phyloP scores from a whole-genome alignment of 2,113 vertebrate species.

The Engystomops pustulosus region DNA sequence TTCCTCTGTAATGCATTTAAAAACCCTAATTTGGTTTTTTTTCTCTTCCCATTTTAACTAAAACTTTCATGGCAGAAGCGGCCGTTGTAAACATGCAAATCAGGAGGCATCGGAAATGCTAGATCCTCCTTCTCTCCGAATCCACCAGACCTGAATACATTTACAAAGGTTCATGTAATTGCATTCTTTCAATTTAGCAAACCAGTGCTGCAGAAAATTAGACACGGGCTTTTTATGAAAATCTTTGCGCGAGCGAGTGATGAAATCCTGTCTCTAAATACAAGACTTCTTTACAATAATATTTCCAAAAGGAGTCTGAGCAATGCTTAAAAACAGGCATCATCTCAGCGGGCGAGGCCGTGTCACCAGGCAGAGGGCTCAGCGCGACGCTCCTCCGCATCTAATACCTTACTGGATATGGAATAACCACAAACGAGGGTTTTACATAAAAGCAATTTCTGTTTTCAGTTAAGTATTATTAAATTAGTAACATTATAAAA shows the following conservation, averaged over 20 bases:
- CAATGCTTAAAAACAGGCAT: slow-evolving; percentile 25
- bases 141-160: slow-evolving; percentile 31
- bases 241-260: slow-evolving; percentile 23
- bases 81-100: slow-evolving; percentile 39
- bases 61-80: slow-evolving; percentile 3
- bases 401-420: not conserved
- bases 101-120: not conserved
- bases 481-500: not conserved
- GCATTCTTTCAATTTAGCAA: slow-evolving; percentile 58
- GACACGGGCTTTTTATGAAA: slow-evolving; percentile 57
- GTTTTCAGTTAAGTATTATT: not conserved
- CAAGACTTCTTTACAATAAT: slow-evolving; percentile 53
- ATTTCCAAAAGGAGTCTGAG: slow-evolving; percentile 31
- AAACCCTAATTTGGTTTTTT: slow-evolving; percentile 54
- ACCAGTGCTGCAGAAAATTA: slow-evolving; percentile 58
- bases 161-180: slow-evolving; percentile 54
- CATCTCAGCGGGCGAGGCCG: not conserved
- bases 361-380: not conserved
- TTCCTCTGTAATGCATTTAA: slow-evolving; percentile 50
- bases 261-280: slow-evolving; percentile 47
- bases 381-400: not conserved
- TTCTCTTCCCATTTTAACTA: slow-evolving; percentile 21
- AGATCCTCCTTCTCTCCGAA: slow-evolving; percentile 41
- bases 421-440: not conserved
- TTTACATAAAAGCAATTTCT: not conserved